Base-by-base conservation (phyloP, 2,113 vertebrate species). In the Cynoglossus semilaevis region DNA sequence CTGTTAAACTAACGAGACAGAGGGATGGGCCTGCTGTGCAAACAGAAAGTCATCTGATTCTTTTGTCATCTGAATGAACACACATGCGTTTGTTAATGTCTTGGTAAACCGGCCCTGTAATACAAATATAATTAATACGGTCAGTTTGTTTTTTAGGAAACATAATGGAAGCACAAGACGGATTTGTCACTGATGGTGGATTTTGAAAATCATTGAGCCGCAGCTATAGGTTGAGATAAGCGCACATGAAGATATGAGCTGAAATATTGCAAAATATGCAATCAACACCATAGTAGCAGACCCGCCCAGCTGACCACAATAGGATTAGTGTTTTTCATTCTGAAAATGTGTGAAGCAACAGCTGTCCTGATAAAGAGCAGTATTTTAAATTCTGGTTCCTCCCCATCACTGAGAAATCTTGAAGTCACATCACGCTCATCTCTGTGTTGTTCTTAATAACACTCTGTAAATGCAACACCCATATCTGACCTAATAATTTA, bases 271-370 rank as follows among this genome's bases (percentile, higher is more conserved):
- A 4, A 29, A n/a, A n/a, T n/a, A 37, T 53, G 29, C 53, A 72
- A 74, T 48, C 34, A 38, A 38, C 43, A 51, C 41, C 37, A 37
- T 62, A 53, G 48, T 44, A 34, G 41, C 36, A 22, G 3, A 15
- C 45, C 46, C 48, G 38, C 40, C 41, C 7, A n/a, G 44, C 29
- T 40, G 59, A 80, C 66, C 72, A 60, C 75, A 78, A 6, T 52
- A 15, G 42, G 17, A 43, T 19, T 2, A 15, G 41, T 9, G 8
- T 13, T 47, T 7, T 14, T 29, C 34, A 22, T 77, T 67, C 72
- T 46, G 63, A 58, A 80, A n/a, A 64, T 51, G 8, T 43, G 55
- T 82, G 57, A 53, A 18, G 76, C 66, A 76, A 80, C 6, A 17
- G 44, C 17, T 46, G 45, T 8, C 35, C 37, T 34, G 51, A 52